Percentiles rank a stretch among this genome's conserved stretches.
Evolutionary conservation across 1,140 invertebrate genomes (phyloP).

Genomic region (Psilanteris sp.): DNA sequence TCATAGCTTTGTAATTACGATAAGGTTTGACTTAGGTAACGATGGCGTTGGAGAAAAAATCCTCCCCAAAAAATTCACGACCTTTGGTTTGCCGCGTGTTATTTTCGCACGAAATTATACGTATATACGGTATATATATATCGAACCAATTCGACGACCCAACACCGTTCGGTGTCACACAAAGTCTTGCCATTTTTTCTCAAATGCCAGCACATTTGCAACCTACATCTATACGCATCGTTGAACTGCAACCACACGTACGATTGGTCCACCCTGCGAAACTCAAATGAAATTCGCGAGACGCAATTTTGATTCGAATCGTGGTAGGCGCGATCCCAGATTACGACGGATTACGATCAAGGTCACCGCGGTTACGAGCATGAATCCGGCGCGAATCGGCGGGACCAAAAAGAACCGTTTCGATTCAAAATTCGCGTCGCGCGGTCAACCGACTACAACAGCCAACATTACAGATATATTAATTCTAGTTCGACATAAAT

Average conservation of each 20-base stretch:
- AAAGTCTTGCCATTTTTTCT: conserved; percentile 50
- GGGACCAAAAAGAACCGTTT: conserved; percentile 4
- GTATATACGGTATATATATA: too few species aligned
- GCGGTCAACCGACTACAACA: conserved; percentile 21
- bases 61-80: neutral
- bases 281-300: conserved; percentile 22
- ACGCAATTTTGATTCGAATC: conserved; percentile 61
- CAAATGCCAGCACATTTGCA: conserved; percentile 60
- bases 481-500: conserved; percentile 62
- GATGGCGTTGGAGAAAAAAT: conserved; percentile 52
- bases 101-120: too few species aligned
- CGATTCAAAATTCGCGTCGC: conserved; percentile 15
- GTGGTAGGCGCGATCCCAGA: too few species aligned
- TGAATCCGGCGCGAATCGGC: too few species aligned
- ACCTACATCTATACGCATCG: conserved; percentile 73
- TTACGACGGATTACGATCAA: too few species aligned
- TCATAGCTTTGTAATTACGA: conserved; percentile 36
- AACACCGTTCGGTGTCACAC: too few species aligned
- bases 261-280: conserved; percentile 53
- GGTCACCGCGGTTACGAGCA: too few species aligned
- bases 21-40: conserved; percentile 21
- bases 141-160: too few species aligned
- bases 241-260: conserved; percentile 58
- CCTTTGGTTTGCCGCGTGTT: too few species aligned
- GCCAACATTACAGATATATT: conserved; percentile 56